A percentile compares a stretch with the other conserved stretches of the same genome.
Evolutionary conservation across 2,888 invertebrate genomes (phyloP).

Genomic region (Bruchidius siliquastri): DNA sequence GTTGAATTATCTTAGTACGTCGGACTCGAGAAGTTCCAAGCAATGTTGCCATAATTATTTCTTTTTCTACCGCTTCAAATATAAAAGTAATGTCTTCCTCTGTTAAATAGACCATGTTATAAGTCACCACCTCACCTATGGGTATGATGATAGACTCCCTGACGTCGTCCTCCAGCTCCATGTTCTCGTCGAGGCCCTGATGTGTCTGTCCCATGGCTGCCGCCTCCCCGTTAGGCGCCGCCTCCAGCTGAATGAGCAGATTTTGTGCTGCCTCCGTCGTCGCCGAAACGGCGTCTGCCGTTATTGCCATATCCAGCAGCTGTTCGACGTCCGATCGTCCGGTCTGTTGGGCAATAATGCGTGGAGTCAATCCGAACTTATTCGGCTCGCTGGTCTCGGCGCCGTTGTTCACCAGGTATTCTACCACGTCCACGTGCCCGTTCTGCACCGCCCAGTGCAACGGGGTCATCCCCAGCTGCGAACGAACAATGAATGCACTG

Average conservation of each 20-base stretch:
- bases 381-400: slow-evolving; percentile 65
- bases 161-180: slow-evolving; percentile 17
- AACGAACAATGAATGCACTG: slow-evolving; percentile 22
- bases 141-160: slow-evolving; percentile 19
- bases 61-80: no score
- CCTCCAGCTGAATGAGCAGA: slow-evolving; percentile 29
- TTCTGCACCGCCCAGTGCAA: slow-evolving; percentile 92
- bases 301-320: slow-evolving; percentile 49
- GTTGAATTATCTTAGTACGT: no score
- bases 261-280: slow-evolving; percentile 33
- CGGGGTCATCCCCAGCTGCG: slow-evolving; percentile 85
- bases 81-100: no score
- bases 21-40: no score
- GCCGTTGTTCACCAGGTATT: slow-evolving; percentile 66
- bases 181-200: slow-evolving; percentile 14
- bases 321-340: slow-evolving; percentile 56
- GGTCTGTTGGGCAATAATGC: slow-evolving; percentile 63
- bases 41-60: no score
- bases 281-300: slow-evolving; percentile 33
- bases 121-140: slow-evolving; percentile 19
- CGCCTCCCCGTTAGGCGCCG: slow-evolving; percentile 13
- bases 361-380: slow-evolving; percentile 69
- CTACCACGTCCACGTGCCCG: slow-evolving; percentile 65
- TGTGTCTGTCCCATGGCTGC: slow-evolving; percentile 3
- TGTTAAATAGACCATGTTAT: no score